A percentile compares a stretch with the other conserved stretches of the same genome.
Conservation (phyloP, 2,113 vertebrate species). For the Zapornia atra region DNA sequence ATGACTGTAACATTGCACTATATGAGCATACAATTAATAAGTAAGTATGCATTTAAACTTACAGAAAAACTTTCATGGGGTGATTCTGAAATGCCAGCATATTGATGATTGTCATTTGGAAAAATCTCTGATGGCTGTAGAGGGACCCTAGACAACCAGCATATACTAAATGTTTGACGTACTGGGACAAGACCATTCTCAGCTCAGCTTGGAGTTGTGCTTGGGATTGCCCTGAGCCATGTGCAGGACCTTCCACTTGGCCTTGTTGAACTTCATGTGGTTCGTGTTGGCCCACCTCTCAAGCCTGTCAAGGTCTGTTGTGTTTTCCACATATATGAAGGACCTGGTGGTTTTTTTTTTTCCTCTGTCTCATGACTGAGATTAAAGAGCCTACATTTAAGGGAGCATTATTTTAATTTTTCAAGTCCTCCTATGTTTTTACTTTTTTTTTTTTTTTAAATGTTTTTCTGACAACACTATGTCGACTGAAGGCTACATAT, state of each 20-base stretch:
- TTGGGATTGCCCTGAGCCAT: too few species aligned
- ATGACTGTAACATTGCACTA: conserved; percentile 94
- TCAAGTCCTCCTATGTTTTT: neutral
- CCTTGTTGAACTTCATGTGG: too few species aligned
- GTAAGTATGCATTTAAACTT: conserved; percentile 76
- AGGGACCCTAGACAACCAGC: neutral
- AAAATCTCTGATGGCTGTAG: neutral
- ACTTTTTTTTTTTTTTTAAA: neutral
- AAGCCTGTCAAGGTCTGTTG: neutral
- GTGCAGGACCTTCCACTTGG: too few species aligned
- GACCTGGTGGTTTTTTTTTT: neutral
- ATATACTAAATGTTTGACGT: neutral
- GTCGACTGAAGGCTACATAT: neutral
- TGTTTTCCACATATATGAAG: neutral
- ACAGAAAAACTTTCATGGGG: neutral
- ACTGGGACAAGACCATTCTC: neutral
- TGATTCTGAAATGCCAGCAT: neutral
- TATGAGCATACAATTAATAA: conserved; percentile 93
- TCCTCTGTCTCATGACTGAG: neutral
- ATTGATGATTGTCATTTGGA: neutral
- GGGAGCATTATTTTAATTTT: neutral
- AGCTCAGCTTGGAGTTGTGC: too few species aligned
- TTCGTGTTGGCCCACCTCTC: too few species aligned
- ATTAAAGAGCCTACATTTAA: neutral
- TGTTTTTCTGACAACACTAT: neutral